These are phyloP conservation scores for Engraulis encrasicolus DNA, from an alignment of 2,113 vertebrate genomes.

Conservation along the genomic window DNA sequence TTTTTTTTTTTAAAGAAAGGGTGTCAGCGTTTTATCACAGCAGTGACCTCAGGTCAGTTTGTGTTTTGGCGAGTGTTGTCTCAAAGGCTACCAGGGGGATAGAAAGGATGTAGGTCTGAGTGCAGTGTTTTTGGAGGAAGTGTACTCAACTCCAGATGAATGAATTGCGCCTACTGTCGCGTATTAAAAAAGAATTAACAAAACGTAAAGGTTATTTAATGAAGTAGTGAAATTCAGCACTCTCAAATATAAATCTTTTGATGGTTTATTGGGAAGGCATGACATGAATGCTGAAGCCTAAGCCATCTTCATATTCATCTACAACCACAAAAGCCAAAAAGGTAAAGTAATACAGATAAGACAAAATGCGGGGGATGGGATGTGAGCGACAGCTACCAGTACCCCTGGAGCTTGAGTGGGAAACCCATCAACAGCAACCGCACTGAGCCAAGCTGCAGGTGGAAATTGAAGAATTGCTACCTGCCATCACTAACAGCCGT, in stretches of 20 bases:
- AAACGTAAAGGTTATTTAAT: too few relatives aligned
- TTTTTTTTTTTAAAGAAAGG: not conserved
- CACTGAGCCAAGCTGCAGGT: not conserved
- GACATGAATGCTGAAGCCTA: too few relatives aligned
- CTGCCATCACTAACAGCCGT: not conserved
- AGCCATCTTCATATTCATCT: too few relatives aligned
- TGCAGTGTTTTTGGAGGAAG: too few relatives aligned
- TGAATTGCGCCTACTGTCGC: too few relatives aligned
- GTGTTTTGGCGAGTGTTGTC: not conserved
- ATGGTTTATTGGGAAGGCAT: too few relatives aligned
- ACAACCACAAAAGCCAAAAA: not conserved
- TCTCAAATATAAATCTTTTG: too few relatives aligned
- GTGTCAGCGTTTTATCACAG: not conserved
- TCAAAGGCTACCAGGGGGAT: not conserved
- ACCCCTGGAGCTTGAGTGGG: not conserved
- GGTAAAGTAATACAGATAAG: too few relatives aligned
- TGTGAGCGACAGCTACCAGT: not conserved
- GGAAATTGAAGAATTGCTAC: constrained; percentile 11
- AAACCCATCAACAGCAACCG: not conserved
- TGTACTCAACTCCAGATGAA: too few relatives aligned
- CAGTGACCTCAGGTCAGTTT: not conserved
- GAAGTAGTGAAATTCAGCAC: too few relatives aligned
- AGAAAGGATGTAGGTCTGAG: not conserved
- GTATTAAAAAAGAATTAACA: too few relatives aligned
- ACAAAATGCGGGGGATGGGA: not conserved